Evolutionary conservation across 1,140 invertebrate species (phyloP).

Genomic region (Cotesia vestalis): DNA sequence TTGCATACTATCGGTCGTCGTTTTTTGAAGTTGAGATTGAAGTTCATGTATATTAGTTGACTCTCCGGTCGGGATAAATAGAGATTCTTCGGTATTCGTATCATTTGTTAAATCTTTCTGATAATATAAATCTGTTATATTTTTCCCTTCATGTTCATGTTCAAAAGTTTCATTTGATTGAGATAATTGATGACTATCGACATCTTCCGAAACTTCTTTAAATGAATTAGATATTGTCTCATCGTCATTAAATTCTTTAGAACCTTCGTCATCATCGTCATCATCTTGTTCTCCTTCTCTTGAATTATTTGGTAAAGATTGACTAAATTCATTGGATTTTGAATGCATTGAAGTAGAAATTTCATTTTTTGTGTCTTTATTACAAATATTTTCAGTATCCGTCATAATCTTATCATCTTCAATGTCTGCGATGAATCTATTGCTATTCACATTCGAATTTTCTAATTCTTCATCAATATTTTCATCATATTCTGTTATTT

Average conservation of each 20-base stretch:
- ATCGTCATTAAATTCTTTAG: not conserved
- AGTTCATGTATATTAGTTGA: slow-evolving; percentile 48
- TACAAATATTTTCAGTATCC: too few species aligned
- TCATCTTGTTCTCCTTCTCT: not conserved
- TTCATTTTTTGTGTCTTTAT: not conserved
- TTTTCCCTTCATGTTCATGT: slow-evolving; percentile 28
- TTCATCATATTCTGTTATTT: slow-evolving; percentile 4
- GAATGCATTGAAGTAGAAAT: not conserved
- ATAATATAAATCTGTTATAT: not conserved
- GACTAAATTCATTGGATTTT: not conserved
- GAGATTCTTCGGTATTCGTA: slow-evolving; percentile 43
- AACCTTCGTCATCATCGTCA: not conserved
- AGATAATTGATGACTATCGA: not conserved
- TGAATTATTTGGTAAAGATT: too few species aligned
- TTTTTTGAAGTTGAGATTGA: slow-evolving; percentile 35
- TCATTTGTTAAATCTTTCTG: slow-evolving; percentile 31
- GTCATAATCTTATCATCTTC: too few species aligned
- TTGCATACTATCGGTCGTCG: slow-evolving; percentile 3
- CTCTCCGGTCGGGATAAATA: slow-evolving; percentile 51
- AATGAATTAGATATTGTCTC: slow-evolving; percentile 53
- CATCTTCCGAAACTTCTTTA: slow-evolving; percentile 26
- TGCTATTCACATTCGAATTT: not conserved
- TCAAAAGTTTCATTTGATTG: slow-evolving; percentile 25
- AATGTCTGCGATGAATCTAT: too few species aligned
- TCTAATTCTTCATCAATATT: not conserved